Percentiles rank a stretch among this genome's conserved stretches.
These are phyloP conservation scores for Microplitis deprimator DNA, from an alignment of 2,888 invertebrate genomes.

Conservation along the genomic window DNA sequence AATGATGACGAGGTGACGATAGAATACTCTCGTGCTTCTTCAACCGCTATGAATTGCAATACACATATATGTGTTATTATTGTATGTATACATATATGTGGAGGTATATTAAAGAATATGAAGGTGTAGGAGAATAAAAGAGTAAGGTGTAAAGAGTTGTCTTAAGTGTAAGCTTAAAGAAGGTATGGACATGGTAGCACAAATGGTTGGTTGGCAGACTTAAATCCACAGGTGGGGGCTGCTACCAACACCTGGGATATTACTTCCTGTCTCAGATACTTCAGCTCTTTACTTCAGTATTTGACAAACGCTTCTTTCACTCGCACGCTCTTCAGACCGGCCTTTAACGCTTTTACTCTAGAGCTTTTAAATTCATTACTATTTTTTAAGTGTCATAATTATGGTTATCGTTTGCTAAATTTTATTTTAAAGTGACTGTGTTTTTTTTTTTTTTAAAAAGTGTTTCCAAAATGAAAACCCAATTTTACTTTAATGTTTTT, in stretches of 20 bases:
- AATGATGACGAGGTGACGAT: constrained; percentile 38
- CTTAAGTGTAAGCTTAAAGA: background rate
- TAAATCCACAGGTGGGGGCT: constrained; percentile 48
- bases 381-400: constrained; percentile 14
- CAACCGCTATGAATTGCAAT: constrained; percentile 31
- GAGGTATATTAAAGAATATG: background rate
- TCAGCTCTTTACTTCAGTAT: constrained; percentile 34
- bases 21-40: constrained; percentile 27
- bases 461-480: background rate
- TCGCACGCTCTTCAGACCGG: constrained; percentile 31
- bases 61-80: background rate
- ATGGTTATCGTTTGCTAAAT: background rate
- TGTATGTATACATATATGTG: constrained; percentile 8
- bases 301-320: constrained; percentile 37
- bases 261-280: constrained; percentile 50
- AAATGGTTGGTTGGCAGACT: constrained; percentile 38
- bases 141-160: background rate
- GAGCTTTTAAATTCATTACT: background rate
- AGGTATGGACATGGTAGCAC: constrained; percentile 27
- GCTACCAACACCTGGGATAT: constrained; percentile 51
- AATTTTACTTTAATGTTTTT: constrained; percentile 8
- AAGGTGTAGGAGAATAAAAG: background rate
- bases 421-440: background rate
- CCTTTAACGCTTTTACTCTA: background rate
- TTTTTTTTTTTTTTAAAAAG: background rate